A percentile compares a stretch with the other conserved stretches of the same genome.
Conservation (phyloP, 2,113 vertebrate genomes). For the Cololabis saira region DNA sequence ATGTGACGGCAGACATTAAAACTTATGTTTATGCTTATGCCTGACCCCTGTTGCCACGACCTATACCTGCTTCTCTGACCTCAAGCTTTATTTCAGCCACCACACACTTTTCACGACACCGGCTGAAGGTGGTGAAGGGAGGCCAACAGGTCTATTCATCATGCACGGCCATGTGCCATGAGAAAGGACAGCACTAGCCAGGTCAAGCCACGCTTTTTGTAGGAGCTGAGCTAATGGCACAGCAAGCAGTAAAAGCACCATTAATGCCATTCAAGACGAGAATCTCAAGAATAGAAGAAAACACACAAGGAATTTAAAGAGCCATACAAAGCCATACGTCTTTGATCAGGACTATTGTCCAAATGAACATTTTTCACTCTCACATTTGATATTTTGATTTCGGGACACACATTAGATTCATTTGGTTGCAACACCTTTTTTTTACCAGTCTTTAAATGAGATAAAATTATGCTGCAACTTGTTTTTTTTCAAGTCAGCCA, state of each 20-base stretch:
- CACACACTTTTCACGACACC: slow-evolving; percentile 58
- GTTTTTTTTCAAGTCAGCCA: too few relatives aligned
- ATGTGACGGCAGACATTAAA: slow-evolving; percentile 59
- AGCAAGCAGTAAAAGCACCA: slow-evolving; percentile 52
- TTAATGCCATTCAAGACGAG: slow-evolving; percentile 39
- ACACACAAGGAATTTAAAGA: slow-evolving; percentile 55
- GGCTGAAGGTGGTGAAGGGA: slow-evolving; percentile 53
- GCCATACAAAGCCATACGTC: slow-evolving; percentile 43
- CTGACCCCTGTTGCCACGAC: slow-evolving; percentile 76
- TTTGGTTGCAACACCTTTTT: background rate
- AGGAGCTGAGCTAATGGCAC: slow-evolving; percentile 49
- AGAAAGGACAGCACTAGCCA: slow-evolving; percentile 56
- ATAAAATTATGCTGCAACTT: too few relatives aligned
- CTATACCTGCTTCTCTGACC: slow-evolving; percentile 78
- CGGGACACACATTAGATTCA: background rate
- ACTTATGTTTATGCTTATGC: slow-evolving; percentile 73
- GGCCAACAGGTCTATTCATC: slow-evolving; percentile 59
- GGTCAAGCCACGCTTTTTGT: slow-evolving; percentile 69
- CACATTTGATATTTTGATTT: slow-evolving; percentile 16
- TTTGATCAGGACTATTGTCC: slow-evolving; percentile 27
- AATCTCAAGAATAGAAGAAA: slow-evolving; percentile 41
- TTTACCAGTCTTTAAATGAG: background rate
- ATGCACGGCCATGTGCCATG: slow-evolving; percentile 51
- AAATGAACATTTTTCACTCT: slow-evolving; percentile 35
- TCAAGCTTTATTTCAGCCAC: slow-evolving; percentile 74